Evolutionary conservation across 2,113 vertebrate genomes (phyloP).

Genomic region (Pagrus major): DNA sequence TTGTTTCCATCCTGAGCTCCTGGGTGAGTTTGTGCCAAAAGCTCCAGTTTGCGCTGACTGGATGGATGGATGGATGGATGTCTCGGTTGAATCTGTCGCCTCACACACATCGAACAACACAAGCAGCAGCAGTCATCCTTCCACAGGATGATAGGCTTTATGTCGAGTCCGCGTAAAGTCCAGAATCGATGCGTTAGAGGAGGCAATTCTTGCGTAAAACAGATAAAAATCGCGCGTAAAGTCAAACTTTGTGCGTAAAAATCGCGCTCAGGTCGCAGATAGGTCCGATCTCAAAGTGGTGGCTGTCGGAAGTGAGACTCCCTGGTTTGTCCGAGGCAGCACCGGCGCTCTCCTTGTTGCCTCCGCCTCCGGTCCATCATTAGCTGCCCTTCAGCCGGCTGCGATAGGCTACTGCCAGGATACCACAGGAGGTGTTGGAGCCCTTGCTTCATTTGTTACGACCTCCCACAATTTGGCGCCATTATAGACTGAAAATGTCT

Average conservation of each 20-base stretch:
- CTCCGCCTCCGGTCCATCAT: slow-evolving; percentile 77
- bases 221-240: slow-evolving; percentile 26
- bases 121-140: slow-evolving; percentile 11
- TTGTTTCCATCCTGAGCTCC: slow-evolving; percentile 9
- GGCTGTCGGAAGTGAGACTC: slow-evolving; percentile 53
- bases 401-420: slow-evolving; percentile 81
- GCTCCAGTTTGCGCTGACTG: slow-evolving; percentile 1
- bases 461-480: slow-evolving; percentile 74
- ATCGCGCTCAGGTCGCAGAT: not conserved
- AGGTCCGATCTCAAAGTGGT: slow-evolving; percentile 37
- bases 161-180: slow-evolving; percentile 25
- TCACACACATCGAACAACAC: slow-evolving; percentile 22
- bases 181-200: slow-evolving; percentile 1
- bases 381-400: slow-evolving; percentile 65
- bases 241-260: slow-evolving; percentile 42
- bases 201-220: slow-evolving; percentile 7
- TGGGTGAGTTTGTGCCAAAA: slow-evolving; percentile 11
- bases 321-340: slow-evolving; percentile 48
- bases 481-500: slow-evolving; percentile 42
- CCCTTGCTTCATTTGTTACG: slow-evolving; percentile 56
- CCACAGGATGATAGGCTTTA: not conserved
- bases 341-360: slow-evolving; percentile 60
- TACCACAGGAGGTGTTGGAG: slow-evolving; percentile 77
- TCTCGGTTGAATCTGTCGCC: slow-evolving; percentile 21
- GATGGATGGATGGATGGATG: slow-evolving; percentile 16